Evolutionary conservation across 2,888 invertebrate genomes (phyloP), one percentile per base, ranked within the genome.

Genomic region (Hydriomena furcata): DNA sequence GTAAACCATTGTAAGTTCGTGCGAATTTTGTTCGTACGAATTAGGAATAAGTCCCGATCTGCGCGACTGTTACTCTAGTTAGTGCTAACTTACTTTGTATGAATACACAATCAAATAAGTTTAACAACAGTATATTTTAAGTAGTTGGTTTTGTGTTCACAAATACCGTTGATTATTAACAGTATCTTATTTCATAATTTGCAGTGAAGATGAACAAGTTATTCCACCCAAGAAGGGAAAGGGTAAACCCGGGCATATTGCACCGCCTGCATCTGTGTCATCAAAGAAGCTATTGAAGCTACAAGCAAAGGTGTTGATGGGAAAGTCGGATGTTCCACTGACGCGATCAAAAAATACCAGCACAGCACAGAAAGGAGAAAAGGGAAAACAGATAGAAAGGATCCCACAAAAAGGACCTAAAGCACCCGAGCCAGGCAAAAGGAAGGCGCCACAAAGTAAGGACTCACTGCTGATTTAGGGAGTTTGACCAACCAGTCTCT

Each of bases 381-480:
- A 23, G 8, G 28, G 28, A 5, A 44, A 23, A 27, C 34, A 17
- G 11, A 34, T 7, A 20, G 40, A 32, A 40, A 46, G 44, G 5
- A 30, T 1, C 7, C 8, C 10, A n/a, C 30, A 28, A 28, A 45
- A 44, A 13, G 56, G 54, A 32, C 49, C 50, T 20, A 46, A 55
- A 32, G 44, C 47, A 21, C 44, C 37, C 37, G 50, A 56, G 27
- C 53, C 66, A 58, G 25, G 38, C 3, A 77, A 75, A 55, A 65
- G 68, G 43, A 75, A 73, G 47, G 57, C 63, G 7, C 51, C 60
- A 34, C 62, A 66, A 60, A 69, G 78, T 79, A 65, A 70, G 72
- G 49, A 46, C 21, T 37, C 5, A 34, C 8, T 31, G 5, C 7
- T 35, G 2, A 7, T 21, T 21, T 21, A 8, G n/a, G n/a, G n/a